Evolutionary conservation across 1,140 invertebrate species (phyloP).

Genomic region (Babylonia areolata): DNA sequence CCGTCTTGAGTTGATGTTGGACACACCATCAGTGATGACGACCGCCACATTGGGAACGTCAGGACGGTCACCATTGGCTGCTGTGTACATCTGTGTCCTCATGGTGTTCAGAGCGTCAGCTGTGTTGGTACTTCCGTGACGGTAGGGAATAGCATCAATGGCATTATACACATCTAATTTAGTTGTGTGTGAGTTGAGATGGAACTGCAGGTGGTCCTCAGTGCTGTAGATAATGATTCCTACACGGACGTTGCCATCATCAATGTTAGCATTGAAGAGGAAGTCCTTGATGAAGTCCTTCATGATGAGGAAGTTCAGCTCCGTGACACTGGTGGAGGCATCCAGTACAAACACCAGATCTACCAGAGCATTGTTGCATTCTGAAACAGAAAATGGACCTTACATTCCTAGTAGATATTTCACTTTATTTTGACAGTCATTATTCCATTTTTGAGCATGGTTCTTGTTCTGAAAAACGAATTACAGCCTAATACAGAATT

Average conservation of each 20-base stretch:
- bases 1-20: constrained; percentile 65
- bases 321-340: constrained; percentile 58
- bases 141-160: constrained; percentile 58
- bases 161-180: constrained; percentile 47
- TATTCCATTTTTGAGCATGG: no score
- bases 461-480: no score
- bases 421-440: no score
- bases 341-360: constrained; percentile 69
- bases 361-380: constrained; percentile 43
- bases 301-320: constrained; percentile 52
- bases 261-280: constrained; percentile 49
- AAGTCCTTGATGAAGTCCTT: constrained; percentile 54
- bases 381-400: constrained; percentile 32
- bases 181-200: constrained; percentile 53
- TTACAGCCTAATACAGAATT: no score
- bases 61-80: constrained; percentile 60
- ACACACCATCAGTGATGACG: constrained; percentile 67
- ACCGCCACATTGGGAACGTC: constrained; percentile 61
- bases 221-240: constrained; percentile 56
- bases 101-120: constrained; percentile 59
- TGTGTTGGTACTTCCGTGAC: constrained; percentile 66
- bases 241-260: constrained; percentile 51
- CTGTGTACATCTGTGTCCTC: constrained; percentile 56
- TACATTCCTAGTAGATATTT: no score
- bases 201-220: constrained; percentile 47